Evolutionary conservation across 2,113 vertebrate species (phyloP), one percentile per base, ranked within the genome.

Genomic region (Galemys pyrenaicus): DNA sequence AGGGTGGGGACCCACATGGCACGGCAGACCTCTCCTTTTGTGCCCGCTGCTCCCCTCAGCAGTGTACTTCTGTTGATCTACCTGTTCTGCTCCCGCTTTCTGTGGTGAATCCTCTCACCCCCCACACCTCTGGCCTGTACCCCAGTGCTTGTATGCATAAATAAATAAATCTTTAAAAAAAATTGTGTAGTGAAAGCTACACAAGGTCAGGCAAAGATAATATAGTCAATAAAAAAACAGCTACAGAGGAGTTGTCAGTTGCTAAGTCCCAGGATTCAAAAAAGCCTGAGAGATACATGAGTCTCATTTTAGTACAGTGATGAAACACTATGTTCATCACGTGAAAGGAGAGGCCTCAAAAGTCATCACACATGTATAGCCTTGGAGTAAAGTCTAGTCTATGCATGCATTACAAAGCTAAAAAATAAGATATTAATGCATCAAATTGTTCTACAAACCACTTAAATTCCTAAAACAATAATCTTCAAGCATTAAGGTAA

Each of bases 221-320:
- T 26, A 54, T 0, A 19, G 2, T n/a, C 7, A 7, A 41, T 0
- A 6, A 22, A 10, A 44, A 49, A 44, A 9, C 24, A 39, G n/a
- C 24, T 24, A 9, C 58, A 2, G 5, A 12, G 39, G 3, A 30
- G 0, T 7, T 82, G 15, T 39, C 67, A 41, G 2, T 1, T 24
- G 22, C 70, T 35, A 78, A 64, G 26, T 58, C 87, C 32, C 37
- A 32, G 30, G n/a, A 44, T 39, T 73, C 51, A 65, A 19, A 56
- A 4, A 70, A 15, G 22, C 3, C 49, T 75, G 44, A 80, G 26
- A 22, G 13, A n/a, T 41, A 6, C 35, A 5, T 51, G 37, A 54
- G 24, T 88, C 74, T 32, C 5, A 60, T 22, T 8, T 39, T 75
- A 19, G 10, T 8, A 68, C 32, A 79, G 11, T n/a, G 2, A 4